These are phyloP conservation scores for Catharus bicknelli DNA, from an alignment of 2,113 vertebrate genomes.

Conservation along the genomic window DNA sequence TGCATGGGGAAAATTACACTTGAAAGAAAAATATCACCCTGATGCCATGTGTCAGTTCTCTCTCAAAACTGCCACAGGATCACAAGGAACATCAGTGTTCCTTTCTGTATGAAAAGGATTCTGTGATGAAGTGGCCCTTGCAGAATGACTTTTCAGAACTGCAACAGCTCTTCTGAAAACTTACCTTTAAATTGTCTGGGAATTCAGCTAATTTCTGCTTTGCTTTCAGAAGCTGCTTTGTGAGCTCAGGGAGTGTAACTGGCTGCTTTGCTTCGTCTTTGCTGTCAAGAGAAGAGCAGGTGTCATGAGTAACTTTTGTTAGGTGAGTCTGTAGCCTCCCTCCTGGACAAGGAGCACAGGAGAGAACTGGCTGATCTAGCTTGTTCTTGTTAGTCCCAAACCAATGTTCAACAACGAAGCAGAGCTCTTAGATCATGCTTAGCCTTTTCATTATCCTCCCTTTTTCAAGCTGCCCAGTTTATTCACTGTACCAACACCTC, in stretches of 20 bases:
- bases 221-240: conserved; percentile 76
- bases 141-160: not conserved
- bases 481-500: not conserved
- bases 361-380: not conserved
- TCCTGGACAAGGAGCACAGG: not conserved
- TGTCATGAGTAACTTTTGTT: not conserved
- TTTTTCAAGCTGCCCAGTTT: not conserved
- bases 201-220: conserved; percentile 80
- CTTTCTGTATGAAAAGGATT: not conserved
- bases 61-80: not conserved
- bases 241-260: conserved; percentile 81
- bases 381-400: not conserved
- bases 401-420: not conserved
- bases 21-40: not conserved
- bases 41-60: not conserved
- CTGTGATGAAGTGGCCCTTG: not conserved
- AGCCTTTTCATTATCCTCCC: not conserved
- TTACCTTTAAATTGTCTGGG: conserved; percentile 79
- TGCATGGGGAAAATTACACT: fast-evolving
- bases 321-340: not conserved
- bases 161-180: not conserved
- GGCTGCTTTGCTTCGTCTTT: conserved; percentile 62
- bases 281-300: conserved; percentile 43
- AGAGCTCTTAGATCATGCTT: not conserved
- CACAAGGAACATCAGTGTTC: not conserved